Evolutionary conservation across 64 coral and sea anemone genomes (phyloP).

Genomic region (Montipora efflorescens): DNA sequence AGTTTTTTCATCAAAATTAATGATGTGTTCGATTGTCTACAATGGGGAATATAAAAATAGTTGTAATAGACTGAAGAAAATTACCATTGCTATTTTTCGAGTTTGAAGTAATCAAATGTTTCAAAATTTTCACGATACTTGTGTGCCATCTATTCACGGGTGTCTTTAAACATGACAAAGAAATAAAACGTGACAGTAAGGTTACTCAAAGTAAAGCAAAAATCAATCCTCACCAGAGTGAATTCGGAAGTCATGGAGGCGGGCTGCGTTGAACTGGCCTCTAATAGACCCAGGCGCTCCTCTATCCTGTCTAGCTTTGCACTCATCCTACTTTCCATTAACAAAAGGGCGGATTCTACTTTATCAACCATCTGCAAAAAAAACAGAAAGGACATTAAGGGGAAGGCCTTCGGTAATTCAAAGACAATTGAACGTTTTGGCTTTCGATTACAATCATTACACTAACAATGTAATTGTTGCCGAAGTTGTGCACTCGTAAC

Average conservation of each 20-base stretch:
- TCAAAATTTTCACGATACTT: not conserved
- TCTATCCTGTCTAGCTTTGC: not conserved
- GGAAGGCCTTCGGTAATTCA: not conserved
- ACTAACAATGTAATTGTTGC: not conserved
- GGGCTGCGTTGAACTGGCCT: not conserved
- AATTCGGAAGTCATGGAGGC: not conserved
- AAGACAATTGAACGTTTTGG: not conserved
- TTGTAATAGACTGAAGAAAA: not conserved
- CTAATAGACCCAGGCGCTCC: not conserved
- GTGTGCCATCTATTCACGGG: not conserved
- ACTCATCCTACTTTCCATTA: not conserved
- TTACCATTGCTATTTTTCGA: not conserved
- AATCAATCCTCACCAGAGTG: not conserved
- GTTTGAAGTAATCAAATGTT: not conserved
- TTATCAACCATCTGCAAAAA: not conserved
- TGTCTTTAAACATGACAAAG: not conserved
- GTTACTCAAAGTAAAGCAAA: not conserved
- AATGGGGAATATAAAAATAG: not conserved
- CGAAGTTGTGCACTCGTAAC: constrained; percentile 2
- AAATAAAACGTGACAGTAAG: not conserved
- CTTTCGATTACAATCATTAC: not conserved
- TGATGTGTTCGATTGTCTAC: not conserved
- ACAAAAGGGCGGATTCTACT: not conserved
- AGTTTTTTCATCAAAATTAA: not conserved
- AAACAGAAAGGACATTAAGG: not conserved